Percentiles rank a stretch among this genome's conserved stretches.
Conservation (phyloP, 2,797 vertebrate genomes). For the Sebastes goodei region DNA sequence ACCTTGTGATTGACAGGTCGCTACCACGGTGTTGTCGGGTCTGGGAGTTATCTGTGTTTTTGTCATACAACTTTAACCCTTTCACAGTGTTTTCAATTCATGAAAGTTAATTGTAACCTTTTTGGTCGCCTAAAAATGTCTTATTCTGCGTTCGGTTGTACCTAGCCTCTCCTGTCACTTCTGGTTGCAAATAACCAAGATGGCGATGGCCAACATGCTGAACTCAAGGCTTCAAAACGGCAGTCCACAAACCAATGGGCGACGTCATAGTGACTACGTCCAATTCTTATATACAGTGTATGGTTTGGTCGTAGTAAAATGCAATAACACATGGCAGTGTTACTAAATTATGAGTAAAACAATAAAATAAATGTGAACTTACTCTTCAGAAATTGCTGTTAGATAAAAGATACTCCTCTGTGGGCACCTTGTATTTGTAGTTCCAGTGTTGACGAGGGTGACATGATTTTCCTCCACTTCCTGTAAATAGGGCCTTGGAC, state of each 20-base stretch:
- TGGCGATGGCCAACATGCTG: background rate
- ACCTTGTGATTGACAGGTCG: background rate
- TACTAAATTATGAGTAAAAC: background rate
- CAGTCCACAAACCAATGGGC: background rate
- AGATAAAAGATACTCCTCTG: background rate
- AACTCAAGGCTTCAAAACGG: background rate
- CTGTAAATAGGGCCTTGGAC: background rate
- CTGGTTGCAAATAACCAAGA: background rate
- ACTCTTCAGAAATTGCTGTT: background rate
- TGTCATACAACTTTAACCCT: background rate
- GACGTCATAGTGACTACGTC: background rate
- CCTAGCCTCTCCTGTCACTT: background rate
- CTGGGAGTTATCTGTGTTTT: background rate
- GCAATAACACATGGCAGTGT: background rate
- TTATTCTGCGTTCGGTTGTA: background rate
- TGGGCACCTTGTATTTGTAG: background rate
- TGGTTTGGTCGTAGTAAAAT: background rate
- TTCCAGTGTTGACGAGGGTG: background rate
- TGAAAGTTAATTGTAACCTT: background rate
- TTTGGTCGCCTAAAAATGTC: background rate
- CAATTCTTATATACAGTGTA: background rate
- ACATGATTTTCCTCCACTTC: background rate
- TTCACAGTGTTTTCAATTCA: background rate
- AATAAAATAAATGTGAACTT: background rate
- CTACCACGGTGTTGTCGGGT: background rate